A percentile compares a stretch with the other conserved stretches of the same genome.
These are phyloP conservation scores for Prenolepis imparis DNA, from an alignment of 2,888 invertebrate species.

Conservation along the genomic window DNA sequence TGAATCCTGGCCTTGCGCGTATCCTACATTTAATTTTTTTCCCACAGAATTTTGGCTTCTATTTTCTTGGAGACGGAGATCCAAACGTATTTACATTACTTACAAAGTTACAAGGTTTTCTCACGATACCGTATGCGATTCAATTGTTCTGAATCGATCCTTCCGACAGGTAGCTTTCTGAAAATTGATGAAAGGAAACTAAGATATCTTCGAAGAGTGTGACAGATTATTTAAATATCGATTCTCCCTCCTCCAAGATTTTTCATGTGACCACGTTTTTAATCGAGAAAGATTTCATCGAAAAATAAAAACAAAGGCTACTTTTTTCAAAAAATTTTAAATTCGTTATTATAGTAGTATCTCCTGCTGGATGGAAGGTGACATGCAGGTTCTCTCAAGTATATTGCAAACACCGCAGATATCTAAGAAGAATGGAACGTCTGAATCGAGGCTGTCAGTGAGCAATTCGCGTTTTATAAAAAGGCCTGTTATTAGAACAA, in stretches of 20 bases:
- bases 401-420: neutral
- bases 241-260: neutral
- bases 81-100: slow-evolving; percentile 58
- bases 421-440: neutral
- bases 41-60: slow-evolving; percentile 56
- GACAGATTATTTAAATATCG: neutral
- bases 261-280: neutral
- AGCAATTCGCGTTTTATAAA: slow-evolving; percentile 56
- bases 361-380: neutral
- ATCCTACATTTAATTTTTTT: slow-evolving; percentile 54
- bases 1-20: slow-evolving; percentile 56
- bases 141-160: slow-evolving; percentile 40
- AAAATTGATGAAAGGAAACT: neutral
- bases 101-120: slow-evolving; percentile 39
- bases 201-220: neutral
- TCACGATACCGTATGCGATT: slow-evolving; percentile 26
- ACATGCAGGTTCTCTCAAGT: too few species aligned
- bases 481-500: slow-evolving; percentile 64
- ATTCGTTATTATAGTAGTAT: neutral
- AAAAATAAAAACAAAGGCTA: neutral
- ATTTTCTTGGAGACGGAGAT: slow-evolving; percentile 53
- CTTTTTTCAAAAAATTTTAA: neutral
- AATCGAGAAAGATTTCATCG: neutral
- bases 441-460: neutral
- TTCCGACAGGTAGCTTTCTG: neutral